phyloP scores from a whole-genome alignment of 2,888 invertebrate genomes.

The Papilio gigon region DNA sequence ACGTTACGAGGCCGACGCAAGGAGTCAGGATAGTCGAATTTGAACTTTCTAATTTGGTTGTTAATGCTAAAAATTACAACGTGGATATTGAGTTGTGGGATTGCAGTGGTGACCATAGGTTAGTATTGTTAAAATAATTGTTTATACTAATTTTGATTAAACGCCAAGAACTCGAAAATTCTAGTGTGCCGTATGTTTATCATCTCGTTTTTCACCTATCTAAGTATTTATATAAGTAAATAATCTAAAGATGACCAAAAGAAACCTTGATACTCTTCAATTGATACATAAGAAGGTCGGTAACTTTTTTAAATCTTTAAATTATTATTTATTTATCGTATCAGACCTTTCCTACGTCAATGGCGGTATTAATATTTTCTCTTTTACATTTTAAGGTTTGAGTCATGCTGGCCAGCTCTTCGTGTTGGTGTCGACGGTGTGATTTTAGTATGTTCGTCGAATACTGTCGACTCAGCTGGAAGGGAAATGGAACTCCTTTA shows the following conservation, averaged over 20 bases:
- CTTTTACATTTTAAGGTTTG: conserved; percentile 84
- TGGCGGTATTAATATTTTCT: conserved; percentile 20
- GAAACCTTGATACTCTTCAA: no score
- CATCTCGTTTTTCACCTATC: no score
- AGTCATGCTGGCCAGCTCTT: conserved; percentile 89
- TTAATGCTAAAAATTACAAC: conserved; percentile 81
- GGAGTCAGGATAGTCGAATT: conserved; percentile 90
- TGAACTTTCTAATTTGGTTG: conserved; percentile 84
- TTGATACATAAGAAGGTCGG: no score
- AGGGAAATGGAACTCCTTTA: conserved; percentile 84
- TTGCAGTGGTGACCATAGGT: conserved; percentile 88
- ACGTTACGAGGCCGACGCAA: conserved; percentile 85
- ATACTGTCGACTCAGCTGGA: conserved; percentile 74
- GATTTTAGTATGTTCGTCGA: conserved; percentile 85
- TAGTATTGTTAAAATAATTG: not conserved
- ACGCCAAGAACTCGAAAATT: no score
- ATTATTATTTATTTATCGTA: not conserved
- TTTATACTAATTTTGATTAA: no score
- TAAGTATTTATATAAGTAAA: no score
- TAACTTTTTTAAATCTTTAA: no score
- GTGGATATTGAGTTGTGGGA: conserved; percentile 91
- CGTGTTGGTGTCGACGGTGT: conserved; percentile 86
- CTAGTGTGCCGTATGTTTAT: not conserved
- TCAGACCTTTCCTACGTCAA: not conserved
- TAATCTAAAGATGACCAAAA: no score